These are phyloP conservation scores for Gymnogyps californianus DNA, from an alignment of 2,113 vertebrate species.

Conservation along the genomic window DNA sequence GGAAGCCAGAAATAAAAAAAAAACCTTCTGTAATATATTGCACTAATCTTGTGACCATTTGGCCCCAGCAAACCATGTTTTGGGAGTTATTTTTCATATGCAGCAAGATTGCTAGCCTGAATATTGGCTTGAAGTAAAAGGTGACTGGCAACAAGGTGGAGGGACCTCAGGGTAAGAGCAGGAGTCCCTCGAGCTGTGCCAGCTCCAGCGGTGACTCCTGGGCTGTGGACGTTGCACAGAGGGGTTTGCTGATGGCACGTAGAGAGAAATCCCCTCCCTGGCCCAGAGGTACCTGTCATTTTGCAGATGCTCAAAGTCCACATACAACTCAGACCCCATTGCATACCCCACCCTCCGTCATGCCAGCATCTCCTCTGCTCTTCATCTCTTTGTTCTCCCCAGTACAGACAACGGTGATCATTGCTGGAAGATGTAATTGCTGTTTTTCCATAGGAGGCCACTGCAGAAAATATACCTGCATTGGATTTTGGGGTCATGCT, in stretches of 20 bases:
- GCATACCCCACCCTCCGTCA: neutral
- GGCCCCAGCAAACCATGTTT: neutral
- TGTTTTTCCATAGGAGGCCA: neutral
- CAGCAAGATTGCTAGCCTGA: neutral
- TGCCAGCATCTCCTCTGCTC: neutral
- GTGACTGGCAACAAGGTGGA: neutral
- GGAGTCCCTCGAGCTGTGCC: neutral
- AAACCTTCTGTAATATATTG: neutral
- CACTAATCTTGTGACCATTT: neutral
- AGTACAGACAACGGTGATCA: neutral
- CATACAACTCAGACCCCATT: fast-evolving
- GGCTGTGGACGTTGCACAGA: neutral
- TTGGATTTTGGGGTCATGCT: neutral
- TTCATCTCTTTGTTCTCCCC: neutral
- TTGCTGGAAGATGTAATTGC: neutral
- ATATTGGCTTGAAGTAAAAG: neutral
- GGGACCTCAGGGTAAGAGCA: neutral
- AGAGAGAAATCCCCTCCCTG: neutral
- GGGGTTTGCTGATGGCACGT: neutral
- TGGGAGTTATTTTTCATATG: neutral
- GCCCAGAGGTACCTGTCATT: neutral
- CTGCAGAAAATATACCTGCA: neutral
- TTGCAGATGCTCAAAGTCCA: neutral
- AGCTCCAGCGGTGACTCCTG: neutral
- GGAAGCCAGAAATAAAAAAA: neutral